phyloP scores from a whole-genome alignment of 2,113 vertebrate species.

The Xyliphius kryptos region DNA sequence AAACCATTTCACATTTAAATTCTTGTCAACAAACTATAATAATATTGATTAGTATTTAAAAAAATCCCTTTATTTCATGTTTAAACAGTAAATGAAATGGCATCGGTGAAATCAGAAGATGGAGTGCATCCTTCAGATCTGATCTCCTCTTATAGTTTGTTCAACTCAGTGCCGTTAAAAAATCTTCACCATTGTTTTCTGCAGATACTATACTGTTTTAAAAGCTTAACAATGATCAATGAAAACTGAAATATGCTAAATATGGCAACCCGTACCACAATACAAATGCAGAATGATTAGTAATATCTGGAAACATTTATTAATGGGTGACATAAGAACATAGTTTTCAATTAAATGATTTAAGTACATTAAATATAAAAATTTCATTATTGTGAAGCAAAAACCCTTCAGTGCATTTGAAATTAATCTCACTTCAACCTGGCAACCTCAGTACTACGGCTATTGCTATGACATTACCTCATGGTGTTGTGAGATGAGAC shows the following conservation, averaged over 20 bases:
- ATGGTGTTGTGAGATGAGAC: conserved; percentile 11
- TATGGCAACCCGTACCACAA: not conserved
- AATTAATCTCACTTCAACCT: not conserved
- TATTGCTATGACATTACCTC: not conserved
- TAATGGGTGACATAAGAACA: not conserved
- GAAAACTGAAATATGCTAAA: not conserved
- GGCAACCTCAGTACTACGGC: not conserved
- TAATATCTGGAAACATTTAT: not conserved
- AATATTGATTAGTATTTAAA: no score
- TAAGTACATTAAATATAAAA: not conserved
- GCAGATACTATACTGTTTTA: not conserved
- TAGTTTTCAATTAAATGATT: not conserved
- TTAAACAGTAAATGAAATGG: no score
- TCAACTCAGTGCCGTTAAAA: no score
- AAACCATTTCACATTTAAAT: no score
- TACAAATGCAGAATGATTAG: not conserved
- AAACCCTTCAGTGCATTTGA: no score
- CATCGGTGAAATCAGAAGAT: no score
- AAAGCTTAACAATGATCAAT: not conserved
- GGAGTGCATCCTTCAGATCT: no score
- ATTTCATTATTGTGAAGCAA: not conserved
- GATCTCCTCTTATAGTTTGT: no score
- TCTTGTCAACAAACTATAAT: no score
- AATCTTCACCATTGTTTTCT: no score
- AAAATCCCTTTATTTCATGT: no score